A percentile compares a stretch with the other conserved stretches of the same genome.
phyloP scores from a whole-genome alignment of 2,113 vertebrate species.

The Lynx canadensis region DNA sequence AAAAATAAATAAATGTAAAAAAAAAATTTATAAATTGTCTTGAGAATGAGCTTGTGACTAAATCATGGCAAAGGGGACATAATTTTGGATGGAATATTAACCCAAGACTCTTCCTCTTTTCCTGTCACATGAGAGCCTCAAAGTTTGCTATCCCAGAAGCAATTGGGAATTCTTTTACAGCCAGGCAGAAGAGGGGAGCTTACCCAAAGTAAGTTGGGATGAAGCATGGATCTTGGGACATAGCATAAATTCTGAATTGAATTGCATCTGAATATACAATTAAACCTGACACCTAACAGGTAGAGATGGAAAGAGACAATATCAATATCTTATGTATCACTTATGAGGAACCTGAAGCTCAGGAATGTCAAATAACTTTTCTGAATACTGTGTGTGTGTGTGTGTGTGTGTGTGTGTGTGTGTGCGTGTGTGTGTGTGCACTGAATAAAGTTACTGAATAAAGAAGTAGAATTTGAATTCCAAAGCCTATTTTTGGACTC shows the following conservation, averaged over 20 bases:
- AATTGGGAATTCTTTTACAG: not conserved
- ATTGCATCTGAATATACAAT: not conserved
- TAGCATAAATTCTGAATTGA: not conserved
- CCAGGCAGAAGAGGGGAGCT: not conserved
- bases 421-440: not conserved
- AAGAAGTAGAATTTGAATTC: not conserved
- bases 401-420: not conserved
- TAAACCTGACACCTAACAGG: not conserved
- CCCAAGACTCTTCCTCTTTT: not conserved
- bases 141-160: not conserved
- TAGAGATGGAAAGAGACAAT: not conserved
- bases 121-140: not conserved
- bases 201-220: not conserved
- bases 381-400: not conserved
- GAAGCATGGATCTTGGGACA: not conserved
- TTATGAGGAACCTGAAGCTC: not conserved
- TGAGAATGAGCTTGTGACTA: not conserved
- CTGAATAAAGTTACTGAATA: not conserved
- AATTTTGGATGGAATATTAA: not conserved
- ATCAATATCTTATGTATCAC: not conserved
- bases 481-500: not conserved
- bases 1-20: too few relatives aligned
- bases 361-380: not conserved
- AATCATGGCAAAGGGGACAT: not conserved
- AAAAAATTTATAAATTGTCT: not conserved